phyloP scores from a whole-genome alignment of 2,888 invertebrate genomes.

The Chloroclystis v-ata region DNA sequence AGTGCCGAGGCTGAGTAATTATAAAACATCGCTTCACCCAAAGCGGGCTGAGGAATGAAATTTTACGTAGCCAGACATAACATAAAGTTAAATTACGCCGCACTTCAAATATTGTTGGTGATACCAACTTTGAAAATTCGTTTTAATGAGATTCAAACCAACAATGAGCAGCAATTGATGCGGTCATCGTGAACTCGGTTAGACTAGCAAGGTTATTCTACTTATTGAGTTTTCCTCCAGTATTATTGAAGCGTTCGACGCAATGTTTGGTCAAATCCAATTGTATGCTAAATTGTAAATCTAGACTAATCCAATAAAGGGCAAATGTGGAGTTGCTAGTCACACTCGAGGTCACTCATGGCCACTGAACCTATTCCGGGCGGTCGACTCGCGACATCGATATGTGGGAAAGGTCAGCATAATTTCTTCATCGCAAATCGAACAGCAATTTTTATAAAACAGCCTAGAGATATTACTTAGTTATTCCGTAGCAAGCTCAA shows the following conservation, averaged over 20 bases:
- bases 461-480: no score
- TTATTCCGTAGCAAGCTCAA: slow-evolving; percentile 41
- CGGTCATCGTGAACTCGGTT: slow-evolving; percentile 5
- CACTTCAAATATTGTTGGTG: slow-evolving; percentile 8
- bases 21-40: slow-evolving; percentile 19
- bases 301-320: slow-evolving; percentile 17
- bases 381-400: slow-evolving; percentile 16
- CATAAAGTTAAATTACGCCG: slow-evolving; percentile 16
- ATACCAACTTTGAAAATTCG: slow-evolving; percentile 4
- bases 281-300: slow-evolving; percentile 8
- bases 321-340: slow-evolving; percentile 10
- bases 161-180: slow-evolving; percentile 9
- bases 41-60: slow-evolving; percentile 8
- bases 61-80: slow-evolving; percentile 9
- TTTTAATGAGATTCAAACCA: slow-evolving; percentile 2
- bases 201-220: slow-evolving; percentile 7
- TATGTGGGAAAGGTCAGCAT: slow-evolving; percentile 9
- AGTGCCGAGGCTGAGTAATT: slow-evolving; percentile 22
- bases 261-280: slow-evolving; percentile 8
- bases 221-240: slow-evolving; percentile 8
- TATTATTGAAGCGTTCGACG: slow-evolving; percentile 1
- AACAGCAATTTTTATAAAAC: no score
- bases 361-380: slow-evolving; percentile 16
- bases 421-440: no score
- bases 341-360: slow-evolving; percentile 15